Evolutionary conservation across 2,888 invertebrate genomes (phyloP).

Genomic region (Scaptomyza cyrtandrae): DNA sequence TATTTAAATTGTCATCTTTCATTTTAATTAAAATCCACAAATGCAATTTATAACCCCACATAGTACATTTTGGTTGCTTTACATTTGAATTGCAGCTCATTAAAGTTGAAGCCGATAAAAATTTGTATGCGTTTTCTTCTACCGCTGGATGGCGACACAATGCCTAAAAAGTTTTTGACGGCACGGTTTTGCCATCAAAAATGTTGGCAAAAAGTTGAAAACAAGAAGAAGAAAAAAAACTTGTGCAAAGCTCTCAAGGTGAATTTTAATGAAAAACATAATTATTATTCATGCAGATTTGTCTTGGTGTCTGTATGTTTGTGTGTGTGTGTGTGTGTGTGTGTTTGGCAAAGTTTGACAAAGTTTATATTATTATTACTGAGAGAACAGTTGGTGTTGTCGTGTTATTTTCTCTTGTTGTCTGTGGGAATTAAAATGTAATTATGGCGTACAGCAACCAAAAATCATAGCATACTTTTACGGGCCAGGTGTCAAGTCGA

Average conservation of each 20-base stretch:
- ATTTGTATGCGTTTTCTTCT: constrained; percentile 11
- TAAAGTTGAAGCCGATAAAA: constrained; percentile 62
- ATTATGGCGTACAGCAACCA: constrained; percentile 63
- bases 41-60: constrained; percentile 56
- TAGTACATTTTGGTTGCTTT: constrained; percentile 40
- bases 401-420: constrained; percentile 60
- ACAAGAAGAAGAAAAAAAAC: constrained; percentile 55
- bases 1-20: constrained; percentile 22
- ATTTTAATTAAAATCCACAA: constrained; percentile 70
- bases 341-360: constrained; percentile 59
- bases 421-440: constrained; percentile 74
- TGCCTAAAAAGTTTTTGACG: constrained; percentile 44
- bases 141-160: constrained; percentile 61
- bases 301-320: constrained; percentile 16
- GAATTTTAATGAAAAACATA: constrained; percentile 79
- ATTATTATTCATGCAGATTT: constrained; percentile 78
- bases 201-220: constrained; percentile 47
- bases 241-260: constrained; percentile 66
- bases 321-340: constrained; percentile 12
- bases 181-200: constrained; percentile 30
- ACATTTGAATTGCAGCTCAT: constrained; percentile 70
- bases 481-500: constrained; percentile 40
- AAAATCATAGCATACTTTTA: constrained; percentile 52
- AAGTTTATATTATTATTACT: constrained; percentile 65
- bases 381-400: constrained; percentile 39